A percentile compares a stretch with the other conserved stretches of the same genome.
These are phyloP conservation scores for Odontophorus gujanensis DNA, from an alignment of 2,113 vertebrate species.

Conservation along the genomic window DNA sequence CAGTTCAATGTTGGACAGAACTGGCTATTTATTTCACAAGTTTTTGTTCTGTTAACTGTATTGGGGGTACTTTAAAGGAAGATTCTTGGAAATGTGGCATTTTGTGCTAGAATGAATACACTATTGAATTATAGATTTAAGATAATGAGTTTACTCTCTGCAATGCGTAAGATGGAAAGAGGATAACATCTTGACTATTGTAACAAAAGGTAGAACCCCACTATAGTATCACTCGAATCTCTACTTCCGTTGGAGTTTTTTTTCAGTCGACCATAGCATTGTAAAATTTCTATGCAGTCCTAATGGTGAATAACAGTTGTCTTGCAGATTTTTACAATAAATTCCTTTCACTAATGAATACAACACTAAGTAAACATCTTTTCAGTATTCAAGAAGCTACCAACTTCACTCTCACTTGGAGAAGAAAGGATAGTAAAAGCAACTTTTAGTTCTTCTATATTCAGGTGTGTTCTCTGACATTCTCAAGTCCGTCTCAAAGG, in stretches of 20 bases:
- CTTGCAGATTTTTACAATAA: not conserved
- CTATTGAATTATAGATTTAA: not conserved
- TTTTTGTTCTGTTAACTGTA: not conserved
- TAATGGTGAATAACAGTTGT: not conserved
- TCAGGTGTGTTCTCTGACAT: not conserved
- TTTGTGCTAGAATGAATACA: not conserved
- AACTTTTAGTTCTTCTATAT: not conserved
- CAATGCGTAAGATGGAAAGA: not conserved
- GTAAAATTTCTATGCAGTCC: not conserved
- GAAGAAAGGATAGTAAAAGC: not conserved
- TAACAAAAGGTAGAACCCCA: not conserved
- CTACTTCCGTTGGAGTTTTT: accelerated
- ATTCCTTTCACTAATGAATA: not conserved
- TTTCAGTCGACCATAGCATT: not conserved
- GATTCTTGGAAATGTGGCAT: not conserved
- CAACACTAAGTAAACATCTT: not conserved
- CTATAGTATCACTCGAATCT: not conserved
- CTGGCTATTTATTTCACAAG: not conserved
- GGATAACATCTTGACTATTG: not conserved
- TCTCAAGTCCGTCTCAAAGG: not conserved
- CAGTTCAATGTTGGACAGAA: not conserved
- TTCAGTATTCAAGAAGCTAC: not conserved
- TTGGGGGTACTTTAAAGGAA: accelerated
- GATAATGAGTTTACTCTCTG: not conserved
- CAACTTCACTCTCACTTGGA: not conserved